Base-by-base conservation (phyloP, 2,888 invertebrate species). In the Hypomecis punctinalis region DNA sequence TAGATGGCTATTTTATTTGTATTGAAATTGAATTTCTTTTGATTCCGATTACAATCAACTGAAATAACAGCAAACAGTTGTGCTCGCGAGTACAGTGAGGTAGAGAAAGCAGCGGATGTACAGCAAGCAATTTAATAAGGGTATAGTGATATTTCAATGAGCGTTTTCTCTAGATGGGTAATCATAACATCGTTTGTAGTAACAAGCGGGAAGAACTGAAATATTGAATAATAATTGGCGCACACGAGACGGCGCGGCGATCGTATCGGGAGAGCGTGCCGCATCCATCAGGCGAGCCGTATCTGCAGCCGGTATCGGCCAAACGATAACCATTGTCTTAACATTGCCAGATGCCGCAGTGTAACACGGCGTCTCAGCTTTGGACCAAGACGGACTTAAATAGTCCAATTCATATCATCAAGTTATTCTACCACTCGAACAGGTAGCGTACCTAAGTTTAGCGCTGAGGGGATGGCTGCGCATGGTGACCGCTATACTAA, bases 191-290 rank as follows among this genome's bases (percentile, higher is more conserved):
- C 54, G 36, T 8, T 49, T 45, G 42, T 13, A 33, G 37, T 57
- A 66, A 66, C 65, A 40, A 61, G 57, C 48, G 46, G 53, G 61
- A 62, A 60, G 52, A 69, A 62, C 60, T 68, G 75, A 81, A 80
- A 89, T 90, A 92, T 92, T 91, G 91, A 91, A 91, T 91, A 90
- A 90, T 91, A 91, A 92, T 91, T 91, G 91, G 90, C 89, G 86
- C 89, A 87, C 84, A 84, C 83, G 84, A 81, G 81, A 69, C 68
- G 43, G 63, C 90, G 89, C 78, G 76, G 79, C 83, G 92, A 92
- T 92, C 82, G 74, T 91, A 92, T 92, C 92, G 68, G 68, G 69
- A 71, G 85, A 86, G 88, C 92, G 91, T 91, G 92, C 92, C 81
- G 89, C 91, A 86, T 92, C 91, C 92, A 90, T 92, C 92, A 90